These are phyloP conservation scores for Trematomus bernacchii DNA, from an alignment of 2,797 vertebrate genomes.

Conservation along the genomic window DNA sequence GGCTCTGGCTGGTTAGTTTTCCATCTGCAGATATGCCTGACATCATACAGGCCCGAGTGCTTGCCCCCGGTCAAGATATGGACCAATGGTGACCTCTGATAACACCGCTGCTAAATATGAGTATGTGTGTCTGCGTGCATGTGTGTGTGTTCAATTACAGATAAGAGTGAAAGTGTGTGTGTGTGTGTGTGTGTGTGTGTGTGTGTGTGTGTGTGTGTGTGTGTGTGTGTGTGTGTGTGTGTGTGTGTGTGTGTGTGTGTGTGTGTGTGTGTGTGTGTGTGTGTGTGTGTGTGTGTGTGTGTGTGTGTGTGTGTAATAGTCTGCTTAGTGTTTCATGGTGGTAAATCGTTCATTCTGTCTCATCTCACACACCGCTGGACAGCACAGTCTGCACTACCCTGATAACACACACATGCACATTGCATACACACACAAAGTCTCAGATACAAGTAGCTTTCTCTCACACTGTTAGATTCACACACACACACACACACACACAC, in stretches of 20 bases:
- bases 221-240: no score
- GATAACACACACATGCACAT: slow-evolving; percentile 73
- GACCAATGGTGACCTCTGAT: slow-evolving; percentile 69
- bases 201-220: no score
- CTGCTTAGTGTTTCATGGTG: slow-evolving; percentile 72
- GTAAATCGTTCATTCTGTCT: slow-evolving; percentile 72
- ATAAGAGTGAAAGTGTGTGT: slow-evolving; percentile 61
- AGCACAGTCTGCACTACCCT: slow-evolving; percentile 72
- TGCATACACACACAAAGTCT: slow-evolving; percentile 23
- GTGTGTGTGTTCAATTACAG: slow-evolving; percentile 31
- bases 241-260: no score
- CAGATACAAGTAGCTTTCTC: slow-evolving; percentile 32
- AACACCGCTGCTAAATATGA: slow-evolving; percentile 59
- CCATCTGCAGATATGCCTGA: slow-evolving; percentile 69
- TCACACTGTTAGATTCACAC: slow-evolving; percentile 15
- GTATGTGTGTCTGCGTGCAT: slow-evolving; percentile 31
- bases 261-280: slow-evolving; percentile 3
- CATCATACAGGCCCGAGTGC: slow-evolving; percentile 67
- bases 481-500: slow-evolving; percentile 20
- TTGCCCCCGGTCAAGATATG: slow-evolving; percentile 69
- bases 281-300: slow-evolving; percentile 26
- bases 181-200: neutral
- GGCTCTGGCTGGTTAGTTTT: slow-evolving; percentile 62
- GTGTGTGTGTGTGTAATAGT: slow-evolving; percentile 45
- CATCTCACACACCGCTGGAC: slow-evolving; percentile 75